These are phyloP conservation scores for Brachypterus glaber DNA, from an alignment of 2,888 invertebrate species.

Conservation along the genomic window DNA sequence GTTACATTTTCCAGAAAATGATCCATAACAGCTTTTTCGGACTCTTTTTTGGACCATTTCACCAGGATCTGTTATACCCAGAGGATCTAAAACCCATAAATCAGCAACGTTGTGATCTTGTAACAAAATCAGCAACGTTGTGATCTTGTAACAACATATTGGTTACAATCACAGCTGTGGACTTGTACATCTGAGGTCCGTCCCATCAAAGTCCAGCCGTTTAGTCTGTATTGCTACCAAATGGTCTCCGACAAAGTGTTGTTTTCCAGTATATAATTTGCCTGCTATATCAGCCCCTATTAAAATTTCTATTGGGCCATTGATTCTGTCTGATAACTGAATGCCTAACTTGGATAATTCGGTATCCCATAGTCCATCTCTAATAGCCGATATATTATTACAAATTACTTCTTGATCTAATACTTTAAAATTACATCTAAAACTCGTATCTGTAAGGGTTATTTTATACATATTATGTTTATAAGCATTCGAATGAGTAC, in stretches of 20 bases:
- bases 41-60: slow-evolving; percentile 17
- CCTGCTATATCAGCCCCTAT: slow-evolving; percentile 26
- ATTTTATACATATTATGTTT: too few relatives aligned
- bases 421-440: slow-evolving; percentile 17
- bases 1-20: slow-evolving; percentile 18
- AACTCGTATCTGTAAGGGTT: too few relatives aligned
- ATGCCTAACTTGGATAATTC: slow-evolving; percentile 12
- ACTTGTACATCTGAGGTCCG: slow-evolving; percentile 1
- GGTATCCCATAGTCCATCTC: slow-evolving; percentile 13
- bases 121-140: slow-evolving; percentile 7
- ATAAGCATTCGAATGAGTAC: too few relatives aligned
- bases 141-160: slow-evolving; percentile 5
- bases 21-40: slow-evolving; percentile 17
- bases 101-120: not conserved
- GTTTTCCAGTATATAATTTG: slow-evolving; percentile 22
- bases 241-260: slow-evolving; percentile 18
- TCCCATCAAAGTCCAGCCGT: slow-evolving; percentile 11
- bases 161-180: not conserved
- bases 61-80: slow-evolving; percentile 26
- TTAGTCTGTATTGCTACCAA: slow-evolving; percentile 21
- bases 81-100: slow-evolving; percentile 25
- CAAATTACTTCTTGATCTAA: slow-evolving; percentile 16
- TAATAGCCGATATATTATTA: slow-evolving; percentile 13
- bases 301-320: slow-evolving; percentile 18
- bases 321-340: slow-evolving; percentile 9